Conservation (phyloP, 2,888 invertebrate species). For the Thereva nobilitata region DNA sequence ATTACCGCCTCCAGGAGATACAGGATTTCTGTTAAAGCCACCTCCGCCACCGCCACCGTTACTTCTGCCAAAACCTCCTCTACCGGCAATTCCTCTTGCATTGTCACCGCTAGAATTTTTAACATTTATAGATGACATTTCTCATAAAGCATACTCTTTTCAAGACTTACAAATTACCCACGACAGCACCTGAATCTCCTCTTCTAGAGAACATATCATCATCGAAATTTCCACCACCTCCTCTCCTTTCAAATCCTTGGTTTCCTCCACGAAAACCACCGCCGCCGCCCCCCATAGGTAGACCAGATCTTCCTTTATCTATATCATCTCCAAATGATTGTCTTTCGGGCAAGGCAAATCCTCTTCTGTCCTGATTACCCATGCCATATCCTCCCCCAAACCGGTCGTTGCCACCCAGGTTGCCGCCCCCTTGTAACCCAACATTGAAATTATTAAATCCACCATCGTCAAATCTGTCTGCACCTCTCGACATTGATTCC, state of each 20-base stretch:
- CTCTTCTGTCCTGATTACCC: constrained; percentile 43
- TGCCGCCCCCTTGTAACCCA: constrained; percentile 38
- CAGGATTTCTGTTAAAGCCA: constrained; percentile 36
- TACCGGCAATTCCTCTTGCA: neutral
- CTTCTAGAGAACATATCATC: constrained; percentile 34
- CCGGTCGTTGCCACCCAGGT: constrained; percentile 34
- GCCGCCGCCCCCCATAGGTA: constrained; percentile 38
- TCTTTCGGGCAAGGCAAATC: constrained; percentile 43
- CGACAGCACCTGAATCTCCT: constrained; percentile 38
- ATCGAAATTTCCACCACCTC: constrained; percentile 12
- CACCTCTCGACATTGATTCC: constrained; percentile 27
- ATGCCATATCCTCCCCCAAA: constrained; percentile 38
- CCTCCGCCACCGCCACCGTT: constrained; percentile 33
- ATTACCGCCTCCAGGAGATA: constrained; percentile 32
- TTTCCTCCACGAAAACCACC: constrained; percentile 31
- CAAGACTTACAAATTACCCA: constrained; percentile 35
- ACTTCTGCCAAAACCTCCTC: constrained; percentile 24
- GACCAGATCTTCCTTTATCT: constrained; percentile 44
- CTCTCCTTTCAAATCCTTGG: constrained; percentile 8
- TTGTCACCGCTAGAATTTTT: no score
- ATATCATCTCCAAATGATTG: constrained; percentile 20
- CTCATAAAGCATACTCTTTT: no score
- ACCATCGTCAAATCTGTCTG: constrained; percentile 20
- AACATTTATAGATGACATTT: no score
- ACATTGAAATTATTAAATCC: constrained; percentile 27